Evolutionary conservation across 1,140 invertebrate genomes (phyloP).

Genomic region (Pissodes strobi): DNA sequence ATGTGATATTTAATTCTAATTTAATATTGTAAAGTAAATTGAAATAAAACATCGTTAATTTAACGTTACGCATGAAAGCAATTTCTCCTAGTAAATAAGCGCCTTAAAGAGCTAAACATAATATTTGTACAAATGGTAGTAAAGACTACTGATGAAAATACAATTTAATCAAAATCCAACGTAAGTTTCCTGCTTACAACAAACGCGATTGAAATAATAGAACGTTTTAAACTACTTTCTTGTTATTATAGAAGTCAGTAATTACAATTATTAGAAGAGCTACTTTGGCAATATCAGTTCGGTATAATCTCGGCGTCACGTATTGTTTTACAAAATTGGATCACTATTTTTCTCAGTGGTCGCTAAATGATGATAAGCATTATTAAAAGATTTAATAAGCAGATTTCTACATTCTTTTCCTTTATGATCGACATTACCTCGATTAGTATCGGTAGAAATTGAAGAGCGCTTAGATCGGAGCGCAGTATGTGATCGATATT

Average conservation of each 20-base stretch:
- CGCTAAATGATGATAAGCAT: not conserved
- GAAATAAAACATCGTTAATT: too few species aligned
- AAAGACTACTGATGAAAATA: too few species aligned
- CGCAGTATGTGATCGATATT: slow-evolving; percentile 1
- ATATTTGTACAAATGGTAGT: too few species aligned
- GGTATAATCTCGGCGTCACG: slow-evolving; percentile 1
- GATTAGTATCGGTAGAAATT: slow-evolving; percentile 3
- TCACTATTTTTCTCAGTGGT: not conserved
- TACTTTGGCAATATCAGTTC: slow-evolving; percentile 8
- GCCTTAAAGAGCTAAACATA: too few species aligned
- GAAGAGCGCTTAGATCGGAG: not conserved
- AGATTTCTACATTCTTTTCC: slow-evolving; percentile 6
- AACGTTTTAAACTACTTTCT: slow-evolving; percentile 13
- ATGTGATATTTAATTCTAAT: too few species aligned
- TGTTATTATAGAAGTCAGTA: slow-evolving; percentile 15
- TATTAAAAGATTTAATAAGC: slow-evolving; percentile 9
- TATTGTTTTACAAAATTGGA: slow-evolving; percentile 12
- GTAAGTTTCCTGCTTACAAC: not conserved
- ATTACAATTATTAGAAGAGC: slow-evolving; percentile 16
- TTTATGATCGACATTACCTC: not conserved
- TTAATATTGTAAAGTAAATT: too few species aligned
- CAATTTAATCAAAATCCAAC: not conserved
- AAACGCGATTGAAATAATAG: slow-evolving; percentile 14
- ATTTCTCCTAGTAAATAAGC: too few species aligned
- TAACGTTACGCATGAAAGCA: too few species aligned